A percentile compares a stretch with the other conserved stretches of the same genome.
Evolutionary conservation across 2,797 vertebrate genomes (phyloP).

Genomic region (Malurus leucopterus): DNA sequence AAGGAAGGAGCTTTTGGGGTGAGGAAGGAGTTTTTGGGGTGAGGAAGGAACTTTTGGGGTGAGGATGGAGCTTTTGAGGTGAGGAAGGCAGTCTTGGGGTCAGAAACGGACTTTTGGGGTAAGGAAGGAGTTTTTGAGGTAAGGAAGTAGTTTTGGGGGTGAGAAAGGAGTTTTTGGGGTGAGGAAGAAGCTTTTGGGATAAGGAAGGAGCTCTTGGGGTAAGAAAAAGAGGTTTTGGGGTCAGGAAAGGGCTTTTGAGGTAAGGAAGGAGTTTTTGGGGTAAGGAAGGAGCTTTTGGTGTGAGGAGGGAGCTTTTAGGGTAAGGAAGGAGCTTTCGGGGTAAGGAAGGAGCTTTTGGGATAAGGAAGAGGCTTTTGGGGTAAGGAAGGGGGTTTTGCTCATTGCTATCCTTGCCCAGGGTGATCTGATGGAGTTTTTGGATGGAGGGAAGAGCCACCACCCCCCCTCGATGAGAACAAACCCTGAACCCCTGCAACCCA

Average conservation of each 20-base stretch:
- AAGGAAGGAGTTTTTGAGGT: background rate
- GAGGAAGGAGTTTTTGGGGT: no score
- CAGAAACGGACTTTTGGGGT: background rate
- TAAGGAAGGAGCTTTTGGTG: background rate
- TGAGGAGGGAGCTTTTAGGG: background rate
- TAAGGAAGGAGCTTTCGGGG: background rate
- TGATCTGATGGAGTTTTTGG: background rate
- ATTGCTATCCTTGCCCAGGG: background rate
- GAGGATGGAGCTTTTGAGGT: background rate
- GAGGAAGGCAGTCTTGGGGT: background rate
- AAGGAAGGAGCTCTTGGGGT: background rate
- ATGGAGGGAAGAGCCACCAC: fast-evolving
- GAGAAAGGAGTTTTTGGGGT: background rate
- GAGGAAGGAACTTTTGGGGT: background rate
- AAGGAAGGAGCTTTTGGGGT: no score
- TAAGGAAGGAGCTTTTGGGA: background rate
- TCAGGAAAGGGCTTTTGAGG: no score
- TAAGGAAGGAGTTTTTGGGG: no score
- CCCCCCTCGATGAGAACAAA: background rate
- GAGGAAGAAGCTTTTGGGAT: no score
- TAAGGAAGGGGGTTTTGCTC: background rate
- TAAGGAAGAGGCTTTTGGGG: background rate
- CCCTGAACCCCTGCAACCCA: background rate
- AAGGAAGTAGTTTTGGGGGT: background rate
- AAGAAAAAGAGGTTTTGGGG: background rate